Base-by-base conservation (phyloP, 2,888 invertebrate genomes). In the Fragum sueziense region DNA sequence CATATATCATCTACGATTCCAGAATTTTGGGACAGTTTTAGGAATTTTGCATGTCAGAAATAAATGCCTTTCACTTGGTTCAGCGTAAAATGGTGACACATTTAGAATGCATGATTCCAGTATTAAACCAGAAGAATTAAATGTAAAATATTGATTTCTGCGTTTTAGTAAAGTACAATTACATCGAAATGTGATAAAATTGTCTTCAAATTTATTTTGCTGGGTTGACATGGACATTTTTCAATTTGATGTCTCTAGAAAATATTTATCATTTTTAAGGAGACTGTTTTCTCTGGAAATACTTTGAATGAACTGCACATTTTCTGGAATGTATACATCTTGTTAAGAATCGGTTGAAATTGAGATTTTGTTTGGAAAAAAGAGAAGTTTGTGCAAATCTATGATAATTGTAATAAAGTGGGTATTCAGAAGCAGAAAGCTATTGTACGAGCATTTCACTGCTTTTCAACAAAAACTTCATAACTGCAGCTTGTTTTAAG, bases 211-310 rank as follows among this genome's bases (percentile, higher is more conserved):
- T 81, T 77, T 78, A 81, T 81, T 74, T 81, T 67, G 29, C 11
- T 34, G 34, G 74, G 70, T 69, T 81, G 77, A 81, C 81, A 77
- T 75, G 72, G 71, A 81, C 77, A 78, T 77, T 71, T 77, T 74
- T 81, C 74, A 78, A 65, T 65, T 67, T 52, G 52, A 73, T 54
- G 31, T 71, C 41, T 25, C 37, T 22, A 59, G 71, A 57, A 71
- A 71, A 71, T 71, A 71, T 70, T 70, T 70, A 70, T 70, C 70
- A 54, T 70, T 52, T 70, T 57, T 70, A 54, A 54, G 70, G 33
- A 54, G 70, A 70, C 54, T 22, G 29, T 52, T 70, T 70, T 52
- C 69, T 41, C 27, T n/a, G 31, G 14, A 33, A 25, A 22, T 57
- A 33, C 31, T 61, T 61, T 31, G n/a, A 4, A n/a, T 31, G 61